phyloP scores from a whole-genome alignment of 2,888 invertebrate species.

The Poecilobothrus nobilitatus region DNA sequence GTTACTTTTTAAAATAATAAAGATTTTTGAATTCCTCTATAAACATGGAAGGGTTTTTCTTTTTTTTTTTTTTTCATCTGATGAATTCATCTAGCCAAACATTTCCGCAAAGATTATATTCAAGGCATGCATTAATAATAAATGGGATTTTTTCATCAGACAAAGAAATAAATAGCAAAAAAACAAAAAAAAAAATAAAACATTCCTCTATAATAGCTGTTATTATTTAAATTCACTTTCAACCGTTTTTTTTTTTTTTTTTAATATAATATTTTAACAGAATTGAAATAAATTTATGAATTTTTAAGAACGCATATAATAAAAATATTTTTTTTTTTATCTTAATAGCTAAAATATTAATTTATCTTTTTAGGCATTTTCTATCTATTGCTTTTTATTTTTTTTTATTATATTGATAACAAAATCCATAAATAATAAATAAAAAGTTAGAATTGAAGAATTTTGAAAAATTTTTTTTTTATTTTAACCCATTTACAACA shows the following conservation, averaged over 20 bases:
- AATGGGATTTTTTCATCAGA: not conserved
- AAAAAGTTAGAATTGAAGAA: no score
- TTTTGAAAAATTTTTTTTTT: no score
- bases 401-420: no score
- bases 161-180: not conserved
- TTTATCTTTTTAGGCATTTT: no score
- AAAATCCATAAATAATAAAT: no score
- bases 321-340: no score
- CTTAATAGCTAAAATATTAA: no score
- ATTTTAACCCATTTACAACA: no score
- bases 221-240: not conserved
- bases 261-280: no score
- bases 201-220: not conserved
- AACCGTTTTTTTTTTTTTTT: not conserved
- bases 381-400: no score
- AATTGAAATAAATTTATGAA: no score
- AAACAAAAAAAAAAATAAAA: not conserved
- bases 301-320: no score
- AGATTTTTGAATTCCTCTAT: not conserved
- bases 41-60: constrained; percentile 2
- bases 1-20: not conserved
- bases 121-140: not conserved
- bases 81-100: not conserved
- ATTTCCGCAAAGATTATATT: constrained; percentile 3
- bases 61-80: not conserved